Percentiles rank a stretch among this genome's conserved stretches.
Conservation (phyloP, 2,888 invertebrate genomes). For the Limenitis camilla region DNA sequence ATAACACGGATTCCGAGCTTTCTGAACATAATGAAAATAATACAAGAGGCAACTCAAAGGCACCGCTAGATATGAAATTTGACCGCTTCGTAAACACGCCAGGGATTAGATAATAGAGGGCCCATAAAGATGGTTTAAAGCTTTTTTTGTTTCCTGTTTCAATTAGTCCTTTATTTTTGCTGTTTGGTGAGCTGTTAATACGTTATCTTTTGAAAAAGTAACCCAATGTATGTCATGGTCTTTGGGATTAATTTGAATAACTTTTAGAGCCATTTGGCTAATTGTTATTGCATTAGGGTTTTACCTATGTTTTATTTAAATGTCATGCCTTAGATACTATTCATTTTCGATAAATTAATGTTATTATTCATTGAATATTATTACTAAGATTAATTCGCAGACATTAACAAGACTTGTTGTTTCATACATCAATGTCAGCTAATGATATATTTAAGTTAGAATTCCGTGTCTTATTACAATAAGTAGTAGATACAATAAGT, state of each 20-base stretch:
- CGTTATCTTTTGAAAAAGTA: conserved; percentile 20
- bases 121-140: conserved; percentile 21
- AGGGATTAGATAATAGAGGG: conserved; percentile 34
- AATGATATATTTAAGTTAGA: too few species aligned
- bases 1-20: conserved; percentile 48
- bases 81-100: conserved; percentile 42
- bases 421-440: too few species aligned
- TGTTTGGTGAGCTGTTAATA: conserved; percentile 25
- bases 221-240: neutral
- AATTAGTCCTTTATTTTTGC: conserved; percentile 31
- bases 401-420: too few species aligned
- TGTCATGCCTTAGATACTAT: neutral
- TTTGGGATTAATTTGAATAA: conserved; percentile 13
- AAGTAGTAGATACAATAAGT: too few species aligned
- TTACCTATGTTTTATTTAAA: neutral
- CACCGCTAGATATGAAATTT: conserved; percentile 42
- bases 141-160: conserved; percentile 30
- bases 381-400: too few species aligned
- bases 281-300: conserved; percentile 9
- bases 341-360: too few species aligned
- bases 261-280: conserved; percentile 10
- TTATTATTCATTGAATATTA: too few species aligned
- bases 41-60: conserved; percentile 33
- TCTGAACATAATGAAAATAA: conserved; percentile 46
- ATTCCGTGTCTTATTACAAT: too few species aligned